A percentile compares a stretch with the other conserved stretches of the same genome.
Conservation (phyloP, 30 jellyfish, hydroid and myxozoan genomes). For the Catostylus mosaicus region DNA sequence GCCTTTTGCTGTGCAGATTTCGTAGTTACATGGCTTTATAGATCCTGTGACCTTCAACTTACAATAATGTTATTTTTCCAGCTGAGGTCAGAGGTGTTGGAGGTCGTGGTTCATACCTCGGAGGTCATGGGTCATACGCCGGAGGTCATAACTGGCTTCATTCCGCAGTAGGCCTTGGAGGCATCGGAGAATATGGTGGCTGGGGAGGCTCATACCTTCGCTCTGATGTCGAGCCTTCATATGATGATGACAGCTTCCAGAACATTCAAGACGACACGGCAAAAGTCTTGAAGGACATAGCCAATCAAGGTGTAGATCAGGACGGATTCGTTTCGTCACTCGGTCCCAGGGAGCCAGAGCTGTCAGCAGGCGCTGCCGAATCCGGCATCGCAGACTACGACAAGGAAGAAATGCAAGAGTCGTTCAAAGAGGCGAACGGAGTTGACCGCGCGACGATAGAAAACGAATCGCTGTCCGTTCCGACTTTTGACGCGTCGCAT, state of each 20-base stretch:
- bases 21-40: too few relatives aligned
- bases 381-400: neutral
- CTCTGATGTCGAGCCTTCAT: constrained; percentile 10
- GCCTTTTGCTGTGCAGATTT: too few relatives aligned
- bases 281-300: constrained; percentile 23
- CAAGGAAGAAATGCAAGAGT: constrained; percentile 12
- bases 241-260: constrained; percentile 9
- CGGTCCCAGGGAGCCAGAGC: constrained; percentile 29
- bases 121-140: neutral
- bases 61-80: neutral
- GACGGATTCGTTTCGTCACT: constrained; percentile 38
- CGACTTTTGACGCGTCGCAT: constrained; percentile 45
- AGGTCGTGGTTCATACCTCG: neutral
- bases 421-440: constrained; percentile 22
- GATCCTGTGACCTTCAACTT: too few relatives aligned
- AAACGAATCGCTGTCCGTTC: constrained; percentile 21
- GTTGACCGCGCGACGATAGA: constrained; percentile 47
- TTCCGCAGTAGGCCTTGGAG: neutral
- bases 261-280: constrained; percentile 56
- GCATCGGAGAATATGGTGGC: constrained; percentile 36
- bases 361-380: neutral
- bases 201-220: constrained; percentile 24
- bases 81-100: constrained; percentile 44
- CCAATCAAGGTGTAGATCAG: constrained; percentile 14
- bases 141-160: neutral